Base-by-base conservation (phyloP, 2,113 vertebrate species). In the Anoplopoma fimbria region DNA sequence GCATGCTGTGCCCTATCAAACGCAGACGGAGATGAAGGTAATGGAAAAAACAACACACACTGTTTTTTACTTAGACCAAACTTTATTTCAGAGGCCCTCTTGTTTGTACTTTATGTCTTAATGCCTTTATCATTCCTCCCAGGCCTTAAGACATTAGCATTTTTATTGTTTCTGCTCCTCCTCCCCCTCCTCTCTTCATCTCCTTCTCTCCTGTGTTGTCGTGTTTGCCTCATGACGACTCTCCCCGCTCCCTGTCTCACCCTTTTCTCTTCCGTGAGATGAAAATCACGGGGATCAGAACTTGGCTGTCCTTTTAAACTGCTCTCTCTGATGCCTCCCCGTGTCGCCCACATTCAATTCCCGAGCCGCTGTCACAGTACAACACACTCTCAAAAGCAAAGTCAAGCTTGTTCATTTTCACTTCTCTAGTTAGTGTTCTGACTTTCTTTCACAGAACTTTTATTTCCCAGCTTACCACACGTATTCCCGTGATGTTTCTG, bases 21-120 rank as follows among this genome's bases (percentile, higher is more conserved):
- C 93, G 90, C 97, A 99, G 98, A 98, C 88, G 95, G 94, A 93
- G 95, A 96, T 12, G 96, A 98, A 99, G 98, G 97, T 99, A 99
- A 98, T 95, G 87, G 76, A 83, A 87, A 82, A 81, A 69, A 60
- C 58, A 64, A 68, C 69, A 82, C 29, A 53, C 65, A 68, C 64
- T 68, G 40, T 82, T 79, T 81, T 65, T 64, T 31, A 77, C 25
- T 68, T 81, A 5, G 23, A 63, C 93, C 58, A 92, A 88, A 42
- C 91, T 88, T 91, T 6, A 13, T 77, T 82, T 86, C 51, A 15
- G 6, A 69, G 15, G 62, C 40, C 81, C 29, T 73, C 69, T 80
- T 83, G 79, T 92, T 88, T 90, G 77, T 78, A 3, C 69, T 77
- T 79, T 75, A 71, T 45, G 57, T 65, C 58, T 76, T 84, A 85